These are phyloP conservation scores for Ptychoptera contaminata DNA, from an alignment of 2,888 invertebrate genomes.

Conservation along the genomic window DNA sequence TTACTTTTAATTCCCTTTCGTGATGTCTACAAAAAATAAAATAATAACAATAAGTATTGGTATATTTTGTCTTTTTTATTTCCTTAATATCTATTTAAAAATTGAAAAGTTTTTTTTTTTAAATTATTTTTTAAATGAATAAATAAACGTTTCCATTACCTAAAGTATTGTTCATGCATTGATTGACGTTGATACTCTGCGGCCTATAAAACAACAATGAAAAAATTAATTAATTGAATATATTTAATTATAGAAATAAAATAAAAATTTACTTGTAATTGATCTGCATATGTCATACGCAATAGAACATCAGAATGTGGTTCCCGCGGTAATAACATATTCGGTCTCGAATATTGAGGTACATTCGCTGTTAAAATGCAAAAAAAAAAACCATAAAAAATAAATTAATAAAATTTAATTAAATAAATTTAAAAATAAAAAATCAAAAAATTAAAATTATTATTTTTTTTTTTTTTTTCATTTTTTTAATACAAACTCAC, in stretches of 20 bases:
- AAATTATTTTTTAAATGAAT: too few species aligned
- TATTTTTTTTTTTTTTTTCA: conserved; percentile 5
- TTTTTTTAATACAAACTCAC: conserved; percentile 34
- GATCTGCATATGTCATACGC: conserved; percentile 33
- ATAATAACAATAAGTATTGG: background rate
- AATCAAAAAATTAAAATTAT: background rate
- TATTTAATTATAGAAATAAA: conserved; percentile 14
- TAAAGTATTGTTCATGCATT: conserved; percentile 31
- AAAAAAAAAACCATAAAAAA: conserved; percentile 7
- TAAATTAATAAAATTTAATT: background rate
- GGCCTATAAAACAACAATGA: conserved; percentile 32
- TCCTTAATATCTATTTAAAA: too few species aligned
- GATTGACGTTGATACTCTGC: conserved; percentile 33
- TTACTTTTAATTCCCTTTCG: conserved; percentile 70
- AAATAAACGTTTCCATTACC: too few species aligned
- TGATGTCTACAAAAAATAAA: conserved; percentile 54
- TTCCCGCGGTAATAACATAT: conserved; percentile 33
- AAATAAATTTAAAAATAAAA: background rate
- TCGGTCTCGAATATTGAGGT: conserved; percentile 33
- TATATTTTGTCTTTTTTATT: conserved; percentile 1
- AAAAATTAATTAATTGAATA: conserved; percentile 19
- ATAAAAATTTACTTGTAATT: conserved; percentile 32
- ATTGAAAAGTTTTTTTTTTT: too few species aligned
- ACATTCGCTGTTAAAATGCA: conserved; percentile 30
- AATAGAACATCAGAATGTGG: conserved; percentile 32